These are phyloP conservation scores for Phacellophora camtschatica DNA, from an alignment of 30 jellyfish, hydroid and myxozoan genomes.

Conservation along the genomic window DNA sequence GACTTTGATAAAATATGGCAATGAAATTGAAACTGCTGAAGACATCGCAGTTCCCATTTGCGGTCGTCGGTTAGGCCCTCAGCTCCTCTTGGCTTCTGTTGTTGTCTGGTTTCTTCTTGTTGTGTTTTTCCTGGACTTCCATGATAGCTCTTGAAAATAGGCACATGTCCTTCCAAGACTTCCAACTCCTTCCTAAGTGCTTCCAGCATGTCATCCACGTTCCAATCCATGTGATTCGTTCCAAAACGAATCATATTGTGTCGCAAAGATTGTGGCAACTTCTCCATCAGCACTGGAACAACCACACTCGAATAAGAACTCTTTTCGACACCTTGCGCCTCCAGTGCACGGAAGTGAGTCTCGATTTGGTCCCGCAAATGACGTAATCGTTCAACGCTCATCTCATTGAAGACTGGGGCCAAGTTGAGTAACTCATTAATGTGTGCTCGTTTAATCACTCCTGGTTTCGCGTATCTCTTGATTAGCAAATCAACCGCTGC, in stretches of 20 bases:
- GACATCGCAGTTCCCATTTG: too few species aligned
- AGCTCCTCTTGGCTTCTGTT: too few species aligned
- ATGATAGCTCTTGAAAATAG: too few species aligned
- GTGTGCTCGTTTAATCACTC: slow-evolving; percentile 13
- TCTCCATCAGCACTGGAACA: slow-evolving; percentile 41
- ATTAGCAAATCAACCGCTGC: slow-evolving; percentile 3
- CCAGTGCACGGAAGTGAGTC: slow-evolving; percentile 35
- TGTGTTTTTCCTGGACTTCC: too few species aligned
- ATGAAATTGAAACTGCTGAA: too few species aligned
- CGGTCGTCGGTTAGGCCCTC: too few species aligned
- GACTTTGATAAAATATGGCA: too few species aligned
- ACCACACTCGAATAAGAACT: slow-evolving; percentile 15
- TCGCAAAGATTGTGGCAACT: not conserved
- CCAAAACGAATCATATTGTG: slow-evolving; percentile 25
- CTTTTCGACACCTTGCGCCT: slow-evolving; percentile 14
- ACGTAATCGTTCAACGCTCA: not conserved
- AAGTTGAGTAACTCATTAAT: not conserved
- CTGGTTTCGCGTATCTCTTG: slow-evolving; percentile 20
- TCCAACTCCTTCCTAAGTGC: slow-evolving; percentile 18
- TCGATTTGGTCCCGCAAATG: slow-evolving; percentile 5
- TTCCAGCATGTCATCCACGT: not conserved
- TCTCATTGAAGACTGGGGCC: slow-evolving; percentile 28
- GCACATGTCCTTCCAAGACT: not conserved
- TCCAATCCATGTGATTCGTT: not conserved
- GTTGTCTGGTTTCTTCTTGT: too few species aligned